phyloP scores from a whole-genome alignment of 2,797 vertebrate species.

The Acanthiza pusilla region DNA sequence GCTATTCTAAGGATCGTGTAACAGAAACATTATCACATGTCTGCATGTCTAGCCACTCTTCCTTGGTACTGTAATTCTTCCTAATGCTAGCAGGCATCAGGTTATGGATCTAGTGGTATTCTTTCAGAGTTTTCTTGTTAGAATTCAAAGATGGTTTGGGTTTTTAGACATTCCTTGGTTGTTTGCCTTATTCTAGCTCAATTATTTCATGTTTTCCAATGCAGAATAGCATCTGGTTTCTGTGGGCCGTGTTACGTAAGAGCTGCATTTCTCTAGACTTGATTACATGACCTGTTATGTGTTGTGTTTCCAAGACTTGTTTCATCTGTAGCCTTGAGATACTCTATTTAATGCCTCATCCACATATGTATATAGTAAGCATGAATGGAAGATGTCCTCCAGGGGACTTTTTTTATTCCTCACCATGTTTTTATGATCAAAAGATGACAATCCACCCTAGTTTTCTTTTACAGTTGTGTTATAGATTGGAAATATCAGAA shows the following conservation, averaged over 20 bases:
- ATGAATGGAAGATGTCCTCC: not conserved
- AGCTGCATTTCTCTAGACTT: not conserved
- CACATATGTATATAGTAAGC: slow-evolving; percentile 37
- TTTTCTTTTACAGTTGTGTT: not conserved
- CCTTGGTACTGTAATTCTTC: not conserved
- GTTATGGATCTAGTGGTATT: not conserved
- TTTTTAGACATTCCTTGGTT: not conserved
- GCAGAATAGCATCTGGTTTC: not conserved
- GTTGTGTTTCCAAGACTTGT: slow-evolving; percentile 20
- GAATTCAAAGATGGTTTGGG: not conserved
- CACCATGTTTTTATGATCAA: not conserved
- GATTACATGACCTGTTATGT: slow-evolving; percentile 38
- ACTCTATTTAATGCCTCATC: slow-evolving; percentile 20
- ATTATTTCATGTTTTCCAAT: not conserved
- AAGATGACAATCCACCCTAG: not conserved
- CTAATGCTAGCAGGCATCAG: not conserved
- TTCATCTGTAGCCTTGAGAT: not conserved
- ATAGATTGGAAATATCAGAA: not conserved
- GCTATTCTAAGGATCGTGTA: not conserved
- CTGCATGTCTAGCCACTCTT: not conserved
- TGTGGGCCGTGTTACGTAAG: not conserved
- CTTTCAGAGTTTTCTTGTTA: not conserved
- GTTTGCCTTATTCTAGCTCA: not conserved
- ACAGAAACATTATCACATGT: not conserved
- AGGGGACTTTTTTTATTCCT: slow-evolving; percentile 20